Conservation (phyloP, 2,797 vertebrate species). For the Salmo trutta region DNA sequence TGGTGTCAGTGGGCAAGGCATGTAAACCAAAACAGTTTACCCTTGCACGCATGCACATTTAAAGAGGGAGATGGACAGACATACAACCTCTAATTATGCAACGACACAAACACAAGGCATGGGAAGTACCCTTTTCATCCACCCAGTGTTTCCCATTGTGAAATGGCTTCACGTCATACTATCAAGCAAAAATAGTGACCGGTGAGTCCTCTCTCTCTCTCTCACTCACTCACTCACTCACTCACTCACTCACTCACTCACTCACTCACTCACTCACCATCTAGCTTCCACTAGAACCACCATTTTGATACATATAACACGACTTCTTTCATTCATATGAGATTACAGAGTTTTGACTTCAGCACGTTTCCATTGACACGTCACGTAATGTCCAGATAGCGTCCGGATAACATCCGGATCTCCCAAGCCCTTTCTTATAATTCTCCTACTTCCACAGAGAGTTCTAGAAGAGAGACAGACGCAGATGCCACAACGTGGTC, state of each 20-base stretch:
- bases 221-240: background rate
- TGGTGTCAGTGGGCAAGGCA: too few species aligned
- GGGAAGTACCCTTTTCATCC: constrained; percentile 34
- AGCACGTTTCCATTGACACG: background rate
- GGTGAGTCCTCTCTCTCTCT: constrained; percentile 7
- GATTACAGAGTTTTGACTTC: constrained; percentile 3
- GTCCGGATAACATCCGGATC: background rate
- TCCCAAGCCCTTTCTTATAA: background rate
- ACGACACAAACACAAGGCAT: constrained; percentile 48
- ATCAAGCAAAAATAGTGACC: constrained; percentile 19
- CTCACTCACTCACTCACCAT: background rate
- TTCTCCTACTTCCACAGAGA: background rate
- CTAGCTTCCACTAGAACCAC: background rate
- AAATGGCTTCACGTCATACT: constrained; percentile 18
- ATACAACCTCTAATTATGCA: constrained; percentile 29
- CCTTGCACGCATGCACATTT: constrained; percentile 18
- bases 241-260: background rate
- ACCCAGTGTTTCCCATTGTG: background rate
- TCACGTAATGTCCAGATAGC: background rate
- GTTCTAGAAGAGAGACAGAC: background rate
- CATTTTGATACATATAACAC: background rate
- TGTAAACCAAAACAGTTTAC: background rate
- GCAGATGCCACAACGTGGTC: constrained; percentile 6
- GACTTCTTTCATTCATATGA: background rate
- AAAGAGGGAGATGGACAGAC: background rate